These are phyloP conservation scores for Nothocercus julius DNA, from an alignment of 2,113 vertebrate species.

Conservation along the genomic window DNA sequence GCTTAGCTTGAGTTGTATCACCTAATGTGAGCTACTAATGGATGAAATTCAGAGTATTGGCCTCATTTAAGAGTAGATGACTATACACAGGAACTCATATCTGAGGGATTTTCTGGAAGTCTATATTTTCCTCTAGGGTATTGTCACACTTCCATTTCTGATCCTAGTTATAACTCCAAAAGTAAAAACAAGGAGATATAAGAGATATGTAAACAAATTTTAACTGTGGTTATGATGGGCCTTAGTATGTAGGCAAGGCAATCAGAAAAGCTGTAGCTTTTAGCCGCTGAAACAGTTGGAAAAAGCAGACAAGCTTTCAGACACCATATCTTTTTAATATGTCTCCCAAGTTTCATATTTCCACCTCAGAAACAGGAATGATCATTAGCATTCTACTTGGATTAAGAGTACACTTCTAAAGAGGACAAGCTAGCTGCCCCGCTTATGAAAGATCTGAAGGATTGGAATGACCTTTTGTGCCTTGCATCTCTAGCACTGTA, in stretches of 20 bases:
- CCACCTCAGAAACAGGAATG: not conserved
- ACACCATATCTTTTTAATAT: not conserved
- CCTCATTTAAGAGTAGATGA: not conserved
- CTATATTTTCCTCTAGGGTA: not conserved
- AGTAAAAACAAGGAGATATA: not conserved
- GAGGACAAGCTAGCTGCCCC: not conserved
- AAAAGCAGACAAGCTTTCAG: not conserved
- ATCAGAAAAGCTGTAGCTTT: not conserved
- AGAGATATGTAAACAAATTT: not conserved
- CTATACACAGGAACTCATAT: not conserved
- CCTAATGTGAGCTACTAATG: not conserved
- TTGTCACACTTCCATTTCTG: slow-evolving; percentile 11
- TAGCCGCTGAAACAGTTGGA: not conserved
- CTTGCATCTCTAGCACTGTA: not conserved
- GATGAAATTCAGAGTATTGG: not conserved
- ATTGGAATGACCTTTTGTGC: not conserved
- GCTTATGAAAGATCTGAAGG: not conserved
- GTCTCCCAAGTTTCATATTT: not conserved
- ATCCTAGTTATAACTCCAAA: not conserved
- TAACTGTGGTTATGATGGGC: not conserved
- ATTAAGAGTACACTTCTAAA: not conserved
- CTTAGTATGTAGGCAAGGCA: not conserved
- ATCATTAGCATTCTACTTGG: not conserved
- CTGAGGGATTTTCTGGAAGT: not conserved
- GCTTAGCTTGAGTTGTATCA: not conserved